phyloP scores from a whole-genome alignment of 2,888 invertebrate genomes.

The Myopa tessellatipennis region DNA sequence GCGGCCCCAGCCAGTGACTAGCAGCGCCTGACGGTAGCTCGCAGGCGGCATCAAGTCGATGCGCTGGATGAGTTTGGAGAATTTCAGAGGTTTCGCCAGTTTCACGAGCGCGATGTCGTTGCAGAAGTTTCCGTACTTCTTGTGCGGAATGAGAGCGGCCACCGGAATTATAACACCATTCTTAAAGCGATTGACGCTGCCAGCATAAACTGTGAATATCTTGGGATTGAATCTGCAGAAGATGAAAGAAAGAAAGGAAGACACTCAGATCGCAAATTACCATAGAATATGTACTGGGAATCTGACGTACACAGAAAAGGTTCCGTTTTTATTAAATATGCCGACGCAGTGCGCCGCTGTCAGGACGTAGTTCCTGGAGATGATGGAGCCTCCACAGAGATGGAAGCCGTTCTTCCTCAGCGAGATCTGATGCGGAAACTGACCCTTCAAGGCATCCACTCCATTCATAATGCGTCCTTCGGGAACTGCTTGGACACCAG shows the following conservation, averaged over 20 bases:
- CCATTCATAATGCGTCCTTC: conserved; percentile 52
- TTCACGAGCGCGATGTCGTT: conserved; percentile 60
- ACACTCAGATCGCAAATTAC: no score
- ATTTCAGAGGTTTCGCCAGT: conserved; percentile 52
- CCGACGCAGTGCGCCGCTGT: conserved; percentile 54
- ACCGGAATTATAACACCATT: conserved; percentile 58
- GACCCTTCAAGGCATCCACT: conserved; percentile 43
- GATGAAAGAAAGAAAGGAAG: no score
- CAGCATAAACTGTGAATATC: conserved; percentile 42
- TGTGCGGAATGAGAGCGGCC: conserved; percentile 53
- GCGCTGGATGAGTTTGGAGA: conserved; percentile 52
- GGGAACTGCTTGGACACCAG: background rate
- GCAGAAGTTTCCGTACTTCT: conserved; percentile 53
- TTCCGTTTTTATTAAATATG: background rate
- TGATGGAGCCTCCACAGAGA: conserved; percentile 50
- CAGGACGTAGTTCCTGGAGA: conserved; percentile 45
- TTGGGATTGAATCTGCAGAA: conserved; percentile 35
- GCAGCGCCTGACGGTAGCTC: conserved; percentile 50
- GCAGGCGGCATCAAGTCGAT: conserved; percentile 51
- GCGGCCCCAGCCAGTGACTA: conserved; percentile 62
- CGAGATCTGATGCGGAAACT: conserved; percentile 50
- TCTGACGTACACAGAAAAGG: no score
- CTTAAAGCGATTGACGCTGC: conserved; percentile 51
- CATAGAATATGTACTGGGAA: no score
- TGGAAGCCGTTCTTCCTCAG: conserved; percentile 46